Conservation (phyloP, 2,797 vertebrate species). For the Thaleichthys pacificus region DNA sequence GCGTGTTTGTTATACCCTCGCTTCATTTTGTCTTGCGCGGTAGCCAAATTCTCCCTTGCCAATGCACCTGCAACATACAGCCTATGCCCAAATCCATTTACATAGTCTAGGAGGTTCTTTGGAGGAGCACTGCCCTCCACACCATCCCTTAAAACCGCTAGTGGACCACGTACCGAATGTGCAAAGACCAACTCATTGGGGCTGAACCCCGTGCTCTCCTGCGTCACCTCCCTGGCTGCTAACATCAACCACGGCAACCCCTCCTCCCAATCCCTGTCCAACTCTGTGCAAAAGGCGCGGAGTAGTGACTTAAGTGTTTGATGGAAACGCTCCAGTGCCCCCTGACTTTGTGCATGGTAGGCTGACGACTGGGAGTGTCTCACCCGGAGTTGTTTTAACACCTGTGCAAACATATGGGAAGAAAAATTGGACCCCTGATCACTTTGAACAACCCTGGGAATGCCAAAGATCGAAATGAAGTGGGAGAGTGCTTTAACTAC, state of each 20-base stretch:
- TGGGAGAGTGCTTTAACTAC: not conserved
- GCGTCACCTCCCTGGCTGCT: not conserved
- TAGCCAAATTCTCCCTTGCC: not conserved
- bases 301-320: constrained; percentile 3
- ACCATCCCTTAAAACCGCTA: not conserved
- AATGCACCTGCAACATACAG: constrained; percentile 2
- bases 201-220: constrained; percentile 10
- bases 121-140: not conserved
- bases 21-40: constrained; percentile 5
- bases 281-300: not conserved
- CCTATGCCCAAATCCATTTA: constrained; percentile 4
- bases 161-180: not conserved
- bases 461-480: constrained; percentile 8
- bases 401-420: constrained; percentile 4
- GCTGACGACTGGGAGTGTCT: constrained; percentile 9
- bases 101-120: not conserved
- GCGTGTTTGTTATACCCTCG: not conserved
- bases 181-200: constrained; percentile 5
- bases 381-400: constrained; percentile 14
- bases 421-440: constrained; percentile 18
- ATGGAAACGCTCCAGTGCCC: constrained; percentile 11
- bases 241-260: not conserved
- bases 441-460: not conserved
- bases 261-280: not conserved
- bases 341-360: constrained; percentile 15